Base-by-base conservation (phyloP, 1,140 invertebrate species). In the Manduca sexta region DNA sequence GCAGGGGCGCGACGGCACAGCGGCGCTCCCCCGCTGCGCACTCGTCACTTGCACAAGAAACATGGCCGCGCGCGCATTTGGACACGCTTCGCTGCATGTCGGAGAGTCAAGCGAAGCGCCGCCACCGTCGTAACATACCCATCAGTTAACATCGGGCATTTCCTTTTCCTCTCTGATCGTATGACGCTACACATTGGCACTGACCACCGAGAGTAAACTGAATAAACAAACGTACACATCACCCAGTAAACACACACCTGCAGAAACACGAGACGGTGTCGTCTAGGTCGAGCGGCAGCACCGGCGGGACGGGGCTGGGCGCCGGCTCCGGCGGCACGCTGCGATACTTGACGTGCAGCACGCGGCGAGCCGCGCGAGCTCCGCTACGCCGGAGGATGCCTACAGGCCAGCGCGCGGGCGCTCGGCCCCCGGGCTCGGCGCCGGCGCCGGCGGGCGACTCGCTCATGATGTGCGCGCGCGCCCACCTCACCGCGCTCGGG, bases 191-290 rank as follows among this genome's bases (percentile, higher is more conserved):
- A n/a, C n/a, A n/a, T 5, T 7, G n/a, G 33, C n/a, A 35, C 7
- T 14, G n/a, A 7, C 1, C 33, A 35, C 33, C 33, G 33, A 5
- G 11, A 5, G n/a, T 1, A 14, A n/a, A 35, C n/a, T n/a, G 33
- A 35, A 5, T n/a, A n/a, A 4, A n/a, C n/a, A 14, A n/a, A 1
- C 4, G n/a, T 5, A 4, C 33, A 14, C 3, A 14, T 5, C n/a
- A 12, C 33, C 6, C 33, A n/a, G n/a, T n/a, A n/a, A 17, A 31
- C 21, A 50, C 49, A 56, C 78, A 92, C 91, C 92, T 91, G 88
- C 92, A 92, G 79, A 92, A 93, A 76, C 91, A 93, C 52, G 90
- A 91, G 72, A 92, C 90, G 14, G 91, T 92, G 73, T 92, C 90
- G 78, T 93, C 92, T 50, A 91, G 84, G 64, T 92, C 91, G 53